These are phyloP conservation scores for Diachasmimorpha longicaudata DNA, from an alignment of 1,140 invertebrate genomes.

Conservation along the genomic window DNA sequence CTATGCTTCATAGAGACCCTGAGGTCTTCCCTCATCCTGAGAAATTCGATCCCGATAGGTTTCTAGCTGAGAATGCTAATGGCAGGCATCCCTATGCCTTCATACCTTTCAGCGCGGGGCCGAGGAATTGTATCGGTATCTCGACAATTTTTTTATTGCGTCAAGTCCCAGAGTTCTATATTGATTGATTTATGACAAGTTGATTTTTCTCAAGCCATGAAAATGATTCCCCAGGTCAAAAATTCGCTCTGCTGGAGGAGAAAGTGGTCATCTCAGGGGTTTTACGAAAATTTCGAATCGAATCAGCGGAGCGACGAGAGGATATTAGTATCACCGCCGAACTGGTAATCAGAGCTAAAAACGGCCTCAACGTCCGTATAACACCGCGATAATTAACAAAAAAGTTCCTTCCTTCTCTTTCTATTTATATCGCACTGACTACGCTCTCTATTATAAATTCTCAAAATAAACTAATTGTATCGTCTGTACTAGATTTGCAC, in stretches of 20 bases:
- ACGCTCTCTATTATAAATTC: no score
- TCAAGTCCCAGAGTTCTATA: neutral
- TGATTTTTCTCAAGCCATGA: neutral
- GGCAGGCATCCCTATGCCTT: conserved; percentile 63
- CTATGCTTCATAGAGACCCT: conserved; percentile 60
- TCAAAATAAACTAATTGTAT: no score
- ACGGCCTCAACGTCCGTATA: conserved; percentile 63
- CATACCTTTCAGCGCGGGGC: conserved; percentile 76
- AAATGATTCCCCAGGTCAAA: conserved; percentile 66
- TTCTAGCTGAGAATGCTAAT: conserved; percentile 67
- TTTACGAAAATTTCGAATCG: conserved; percentile 68
- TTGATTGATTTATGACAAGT: neutral
- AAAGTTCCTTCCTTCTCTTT: neutral
- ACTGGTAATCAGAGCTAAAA: conserved; percentile 66
- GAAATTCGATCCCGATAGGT: conserved; percentile 43
- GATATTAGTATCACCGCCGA: conserved; percentile 65
- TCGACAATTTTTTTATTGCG: neutral
- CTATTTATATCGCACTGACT: no score
- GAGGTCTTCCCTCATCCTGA: conserved; percentile 51
- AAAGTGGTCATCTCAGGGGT: conserved; percentile 73
- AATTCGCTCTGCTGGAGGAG: conserved; percentile 80
- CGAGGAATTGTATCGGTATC: conserved; percentile 76
- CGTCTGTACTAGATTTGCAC: no score
- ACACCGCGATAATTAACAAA: conserved; percentile 32
- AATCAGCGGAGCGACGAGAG: conserved; percentile 59